Percentiles rank a stretch among this genome's conserved stretches.
Evolutionary conservation across 2,797 vertebrate genomes (phyloP).

Genomic region (Myoxocephalus aenaeus): DNA sequence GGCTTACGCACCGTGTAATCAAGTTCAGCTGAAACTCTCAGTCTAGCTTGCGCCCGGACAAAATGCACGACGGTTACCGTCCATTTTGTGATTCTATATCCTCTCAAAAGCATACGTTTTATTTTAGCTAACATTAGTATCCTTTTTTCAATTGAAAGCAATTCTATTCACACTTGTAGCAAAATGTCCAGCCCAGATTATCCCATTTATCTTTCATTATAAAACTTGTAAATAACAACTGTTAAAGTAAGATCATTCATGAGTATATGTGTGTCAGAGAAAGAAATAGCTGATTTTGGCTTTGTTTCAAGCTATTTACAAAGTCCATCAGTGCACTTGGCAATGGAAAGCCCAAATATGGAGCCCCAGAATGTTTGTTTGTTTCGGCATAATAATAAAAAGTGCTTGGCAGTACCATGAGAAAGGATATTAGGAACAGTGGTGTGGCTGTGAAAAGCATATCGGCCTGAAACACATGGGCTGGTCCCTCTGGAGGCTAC

Average conservation of each 20-base stretch:
- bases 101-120: background rate
- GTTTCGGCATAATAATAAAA: constrained; percentile 77
- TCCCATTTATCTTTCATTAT: constrained; percentile 46
- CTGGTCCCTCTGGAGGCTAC: constrained; percentile 37
- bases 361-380: constrained; percentile 66
- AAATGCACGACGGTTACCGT: constrained; percentile 11
- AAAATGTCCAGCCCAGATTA: background rate
- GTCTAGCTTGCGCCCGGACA: constrained; percentile 15
- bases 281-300: constrained; percentile 56
- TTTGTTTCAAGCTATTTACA: constrained; percentile 60
- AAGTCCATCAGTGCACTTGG: constrained; percentile 64
- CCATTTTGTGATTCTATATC: constrained; percentile 18
- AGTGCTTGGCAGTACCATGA: constrained; percentile 62
- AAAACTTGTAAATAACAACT: constrained; percentile 15
- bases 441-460: constrained; percentile 55
- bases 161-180: background rate
- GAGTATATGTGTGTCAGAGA: background rate
- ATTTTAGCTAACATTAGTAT: background rate
- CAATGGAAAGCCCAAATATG: constrained; percentile 63
- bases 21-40: constrained; percentile 51
- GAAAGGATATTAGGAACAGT: constrained; percentile 70
- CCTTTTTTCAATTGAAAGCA: background rate
- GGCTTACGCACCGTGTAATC: constrained; percentile 61
- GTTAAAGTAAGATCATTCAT: constrained; percentile 9
- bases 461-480: constrained; percentile 60